Evolutionary conservation across 1,140 invertebrate genomes (phyloP), one percentile per base, ranked within the genome.

Genomic region (Laupala kohalensis): DNA sequence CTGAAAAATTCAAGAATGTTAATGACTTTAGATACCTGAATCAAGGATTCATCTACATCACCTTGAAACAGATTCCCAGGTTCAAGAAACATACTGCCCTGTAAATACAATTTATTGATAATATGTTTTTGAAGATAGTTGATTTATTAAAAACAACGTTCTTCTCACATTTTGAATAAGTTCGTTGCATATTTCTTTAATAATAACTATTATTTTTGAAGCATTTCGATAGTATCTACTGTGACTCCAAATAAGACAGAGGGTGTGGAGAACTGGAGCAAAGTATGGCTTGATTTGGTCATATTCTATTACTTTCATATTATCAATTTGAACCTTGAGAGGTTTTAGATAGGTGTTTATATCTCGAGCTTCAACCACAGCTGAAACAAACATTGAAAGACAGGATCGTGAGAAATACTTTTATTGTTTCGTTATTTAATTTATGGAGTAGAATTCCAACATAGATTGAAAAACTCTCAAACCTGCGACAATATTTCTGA

Each of bases 121-220:
- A 64, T n/a, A n/a, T 66, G 12, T 66, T 66, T 9, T 24, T 9
- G 24, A 4, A 12, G 5, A 64, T 64, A 64, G 4, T 64, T 64
- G n/a, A n/a, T n/a, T n/a, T n/a, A n/a, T n/a, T 13, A 53, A 53
- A 9, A 53, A 53, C 9, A 53, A 53, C 19, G 37, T 19, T 53
- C 37, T 2, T 9, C 65, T 13, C 78, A 88, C 88, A 83, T 92
- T 88, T 75, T 91, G 86, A 75, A 97, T 96, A 64, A 97, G 84
- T 73, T 97, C 82, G 84, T 98, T 98, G 78, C 89, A 91, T 73
- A 97, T 91, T 81, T 96, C 91, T 76, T 91, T 90, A 29, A 97
- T 82, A 65, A 98, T 82, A 29, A 95, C 90, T 76, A 96, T 94
- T 67, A 97, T 86, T 78, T 95, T 92, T 0, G 90, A 88, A 0